Evolutionary conservation across 2,888 invertebrate genomes (phyloP).

Genomic region (Smittia aterrima): DNA sequence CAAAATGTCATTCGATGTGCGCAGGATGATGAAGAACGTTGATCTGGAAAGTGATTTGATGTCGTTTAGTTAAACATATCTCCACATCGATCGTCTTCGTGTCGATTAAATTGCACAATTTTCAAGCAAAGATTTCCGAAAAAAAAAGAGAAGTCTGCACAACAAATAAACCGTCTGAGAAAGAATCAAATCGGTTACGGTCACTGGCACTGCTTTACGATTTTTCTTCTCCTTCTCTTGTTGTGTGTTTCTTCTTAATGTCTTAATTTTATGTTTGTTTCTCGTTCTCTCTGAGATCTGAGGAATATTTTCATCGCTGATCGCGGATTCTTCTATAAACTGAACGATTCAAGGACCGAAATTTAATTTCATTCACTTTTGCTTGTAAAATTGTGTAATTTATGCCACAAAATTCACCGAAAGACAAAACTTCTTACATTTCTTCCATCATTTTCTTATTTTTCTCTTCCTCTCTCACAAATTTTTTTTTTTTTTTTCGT

Average conservation of each 20-base stretch:
- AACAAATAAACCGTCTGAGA: slow-evolving; percentile 15
- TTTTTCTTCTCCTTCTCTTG: not conserved
- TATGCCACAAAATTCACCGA: not conserved
- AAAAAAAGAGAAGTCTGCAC: not conserved
- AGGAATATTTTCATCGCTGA: not conserved
- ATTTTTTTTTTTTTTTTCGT: too few species aligned
- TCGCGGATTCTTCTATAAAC: not conserved
- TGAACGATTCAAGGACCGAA: not conserved
- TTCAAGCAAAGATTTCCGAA: too few species aligned
- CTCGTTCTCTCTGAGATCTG: not conserved
- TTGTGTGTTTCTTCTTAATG: slow-evolving; percentile 1
- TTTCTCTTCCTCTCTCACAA: not conserved
- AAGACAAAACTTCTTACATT: not conserved
- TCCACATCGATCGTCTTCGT: too few species aligned
- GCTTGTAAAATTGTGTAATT: not conserved
- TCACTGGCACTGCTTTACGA: slow-evolving; percentile 32
- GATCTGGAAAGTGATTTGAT: too few species aligned
- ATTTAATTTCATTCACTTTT: too few species aligned
- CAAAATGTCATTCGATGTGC: too few species aligned
- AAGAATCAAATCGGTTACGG: slow-evolving; percentile 36
- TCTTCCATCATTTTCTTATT: not conserved
- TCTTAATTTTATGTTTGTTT: slow-evolving; percentile 9
- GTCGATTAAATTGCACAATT: too few species aligned
- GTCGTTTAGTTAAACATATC: too few species aligned
- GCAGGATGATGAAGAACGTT: too few species aligned